Evolutionary conservation across 2,797 vertebrate genomes (phyloP).

Genomic region (Salmo trutta): DNA sequence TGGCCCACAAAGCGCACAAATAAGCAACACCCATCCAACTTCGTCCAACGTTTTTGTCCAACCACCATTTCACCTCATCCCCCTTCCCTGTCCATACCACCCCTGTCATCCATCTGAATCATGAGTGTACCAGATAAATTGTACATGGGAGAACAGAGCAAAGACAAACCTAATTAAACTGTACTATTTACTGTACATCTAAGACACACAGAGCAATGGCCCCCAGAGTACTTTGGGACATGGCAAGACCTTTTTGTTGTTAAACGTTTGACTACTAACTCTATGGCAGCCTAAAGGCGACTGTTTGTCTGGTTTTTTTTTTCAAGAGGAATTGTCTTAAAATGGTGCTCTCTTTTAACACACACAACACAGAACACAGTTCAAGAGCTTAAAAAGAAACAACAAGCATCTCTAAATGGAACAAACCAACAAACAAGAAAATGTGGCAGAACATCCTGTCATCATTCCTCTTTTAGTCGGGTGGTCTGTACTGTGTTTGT

Average conservation of each 20-base stretch:
- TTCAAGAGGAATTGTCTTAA: conserved; percentile 71
- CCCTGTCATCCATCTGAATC: not conserved
- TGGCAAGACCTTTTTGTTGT: conserved; percentile 45
- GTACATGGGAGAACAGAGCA: conserved; percentile 40
- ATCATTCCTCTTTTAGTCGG: conserved; percentile 65
- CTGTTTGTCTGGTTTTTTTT: conserved; percentile 59
- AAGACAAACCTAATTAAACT: conserved; percentile 30
- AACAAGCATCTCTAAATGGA: conserved; percentile 30
- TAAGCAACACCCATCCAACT: conserved; percentile 65
- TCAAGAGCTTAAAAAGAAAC: conserved; percentile 47
- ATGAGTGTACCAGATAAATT: conserved; percentile 33
- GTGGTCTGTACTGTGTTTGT: conserved; percentile 67
- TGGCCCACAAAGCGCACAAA: conserved; percentile 61
- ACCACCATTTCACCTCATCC: conserved; percentile 57
- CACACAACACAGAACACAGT: conserved; percentile 33
- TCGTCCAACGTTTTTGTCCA: conserved; percentile 62
- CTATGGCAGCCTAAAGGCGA: conserved; percentile 53
- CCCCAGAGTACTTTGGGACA: conserved; percentile 45
- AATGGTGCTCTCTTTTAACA: conserved; percentile 76
- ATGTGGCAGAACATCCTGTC: conserved; percentile 62
- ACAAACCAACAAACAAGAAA: conserved; percentile 39
- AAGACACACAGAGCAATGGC: conserved; percentile 42
- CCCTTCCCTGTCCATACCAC: conserved; percentile 21
- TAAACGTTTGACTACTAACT: conserved; percentile 52
- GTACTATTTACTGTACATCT: conserved; percentile 9